A percentile compares a stretch with the other conserved stretches of the same genome.
These are phyloP conservation scores for Parotocinclus haroldoi DNA, from an alignment of 2,797 vertebrate genomes.

Conservation along the genomic window DNA sequence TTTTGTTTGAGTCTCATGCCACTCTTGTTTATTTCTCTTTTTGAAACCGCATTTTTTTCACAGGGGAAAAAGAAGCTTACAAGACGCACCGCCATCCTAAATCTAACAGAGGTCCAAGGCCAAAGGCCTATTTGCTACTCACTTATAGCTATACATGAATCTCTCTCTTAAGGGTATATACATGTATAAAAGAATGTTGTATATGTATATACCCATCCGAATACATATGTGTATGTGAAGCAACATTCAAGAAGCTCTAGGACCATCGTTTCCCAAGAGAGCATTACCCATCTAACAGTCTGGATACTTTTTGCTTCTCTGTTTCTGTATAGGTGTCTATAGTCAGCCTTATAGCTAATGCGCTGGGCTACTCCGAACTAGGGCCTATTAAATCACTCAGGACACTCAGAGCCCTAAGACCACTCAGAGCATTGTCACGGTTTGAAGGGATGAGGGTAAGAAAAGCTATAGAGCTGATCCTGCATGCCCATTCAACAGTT, in stretches of 20 bases:
- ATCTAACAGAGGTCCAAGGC: constrained; percentile 70
- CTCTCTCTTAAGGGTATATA: constrained; percentile 73
- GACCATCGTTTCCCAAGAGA: constrained; percentile 78
- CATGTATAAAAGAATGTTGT: constrained; percentile 80
- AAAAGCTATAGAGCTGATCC: constrained; percentile 84
- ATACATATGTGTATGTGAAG: constrained; percentile 73
- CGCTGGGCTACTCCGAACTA: constrained; percentile 94
- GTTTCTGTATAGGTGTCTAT: constrained; percentile 96
- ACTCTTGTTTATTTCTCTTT: constrained; percentile 74
- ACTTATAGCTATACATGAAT: constrained; percentile 76
- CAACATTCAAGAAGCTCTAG: constrained; percentile 82
- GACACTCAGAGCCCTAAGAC: constrained; percentile 93
- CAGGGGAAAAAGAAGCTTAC: constrained; percentile 90
- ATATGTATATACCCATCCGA: constrained; percentile 72
- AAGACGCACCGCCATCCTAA: constrained; percentile 57
- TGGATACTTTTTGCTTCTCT: constrained; percentile 96
- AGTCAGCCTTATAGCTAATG: constrained; percentile 95
- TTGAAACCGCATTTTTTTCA: constrained; percentile 92
- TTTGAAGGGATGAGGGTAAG: constrained; percentile 97
- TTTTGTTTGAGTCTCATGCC: constrained; percentile 73
- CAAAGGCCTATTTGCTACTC: constrained; percentile 61
- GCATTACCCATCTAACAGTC: constrained; percentile 92
- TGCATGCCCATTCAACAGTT: constrained; percentile 91
- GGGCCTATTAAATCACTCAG: constrained; percentile 95
- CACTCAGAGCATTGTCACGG: constrained; percentile 93